phyloP scores from a whole-genome alignment of 1,140 invertebrate genomes.

The Drosophila oshimai region DNA sequence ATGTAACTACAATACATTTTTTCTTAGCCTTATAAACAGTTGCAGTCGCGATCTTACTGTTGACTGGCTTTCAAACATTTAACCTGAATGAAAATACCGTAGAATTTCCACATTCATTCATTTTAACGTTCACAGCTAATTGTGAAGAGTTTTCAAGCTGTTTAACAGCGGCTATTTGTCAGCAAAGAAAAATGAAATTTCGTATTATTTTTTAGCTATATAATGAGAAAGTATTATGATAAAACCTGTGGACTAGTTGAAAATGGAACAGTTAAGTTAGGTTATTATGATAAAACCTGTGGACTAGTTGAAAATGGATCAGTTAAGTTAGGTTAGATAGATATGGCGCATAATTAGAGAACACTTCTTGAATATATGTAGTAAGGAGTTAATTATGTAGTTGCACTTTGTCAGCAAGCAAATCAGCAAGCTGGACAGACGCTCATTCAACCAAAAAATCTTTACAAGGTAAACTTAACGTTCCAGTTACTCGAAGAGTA shows the following conservation, averaged over 20 bases:
- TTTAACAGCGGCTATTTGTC: slow-evolving; percentile 6
- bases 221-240: slow-evolving; percentile 25
- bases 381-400: background rate
- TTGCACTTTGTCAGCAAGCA: too few relatives aligned
- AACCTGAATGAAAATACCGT: slow-evolving; percentile 29
- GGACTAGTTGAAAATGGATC: too few relatives aligned
- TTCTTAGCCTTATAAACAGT: background rate
- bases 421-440: background rate
- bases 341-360: background rate
- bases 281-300: too few relatives aligned
- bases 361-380: background rate
- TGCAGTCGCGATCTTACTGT: slow-evolving; percentile 17
- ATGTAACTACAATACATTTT: background rate
- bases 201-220: background rate
- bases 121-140: slow-evolving; percentile 52
- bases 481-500: too few relatives aligned
- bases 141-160: slow-evolving; percentile 39
- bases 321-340: too few relatives aligned
- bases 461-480: too few relatives aligned
- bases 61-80: slow-evolving; percentile 25
- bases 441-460: slow-evolving; percentile 4
- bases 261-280: slow-evolving; percentile 12
- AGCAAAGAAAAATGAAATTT: slow-evolving; percentile 10
- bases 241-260: slow-evolving; percentile 1
- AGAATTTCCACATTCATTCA: slow-evolving; percentile 57